Base-by-base conservation (phyloP, 2,797 vertebrate genomes). In the Dipus sagitta region DNA sequence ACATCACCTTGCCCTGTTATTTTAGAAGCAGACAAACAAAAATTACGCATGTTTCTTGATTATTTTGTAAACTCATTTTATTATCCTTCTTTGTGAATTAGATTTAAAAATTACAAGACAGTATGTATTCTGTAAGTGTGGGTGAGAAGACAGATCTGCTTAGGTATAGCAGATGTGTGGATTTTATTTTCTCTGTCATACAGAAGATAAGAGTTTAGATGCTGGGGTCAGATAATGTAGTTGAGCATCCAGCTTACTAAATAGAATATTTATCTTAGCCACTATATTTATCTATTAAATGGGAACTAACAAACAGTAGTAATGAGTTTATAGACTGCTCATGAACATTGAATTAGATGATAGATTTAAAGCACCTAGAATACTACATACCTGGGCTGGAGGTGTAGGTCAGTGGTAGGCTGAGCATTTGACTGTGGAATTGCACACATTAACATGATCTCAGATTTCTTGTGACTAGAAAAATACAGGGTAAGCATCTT, bases 61-160 rank as follows among this genome's bases (percentile, higher is more conserved):
- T 91, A 62, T 85, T 79, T 95, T 72, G 91, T 10, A 76, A 52
- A 87, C 32, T 86, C 23, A 72, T 70, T 86, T 88, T 82, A 14
- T 65, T 88, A 34, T 86, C 88, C 76, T 90, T 81, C 14, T 54
- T 90, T 12, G 58, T 81, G 70, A 75, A 32, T 77, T 34, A 70
- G 17, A 5, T 83, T 86, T 72, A 74, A 70, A 82, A 75, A 20
- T 70, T 70, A 6, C 60, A 24, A 87, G 34, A n/a, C 32, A 86
- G 42, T 34, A 21, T 58, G 9, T 67, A 21, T 85, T 93, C 38
- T 70, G 54, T 21, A 60, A 52, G 12, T 52, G 34, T 38, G 8
- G 82, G 15, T n/a, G n/a, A 90, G 38, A 42, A 86, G 58, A 68
- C 10, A 26, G n/a, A 12, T 80, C 77, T 80, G n/a, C 17, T 64